A percentile compares a stretch with the other conserved stretches of the same genome.
Evolutionary conservation across 2,113 vertebrate genomes (phyloP).

Genomic region (Peromyscus californicus): DNA sequence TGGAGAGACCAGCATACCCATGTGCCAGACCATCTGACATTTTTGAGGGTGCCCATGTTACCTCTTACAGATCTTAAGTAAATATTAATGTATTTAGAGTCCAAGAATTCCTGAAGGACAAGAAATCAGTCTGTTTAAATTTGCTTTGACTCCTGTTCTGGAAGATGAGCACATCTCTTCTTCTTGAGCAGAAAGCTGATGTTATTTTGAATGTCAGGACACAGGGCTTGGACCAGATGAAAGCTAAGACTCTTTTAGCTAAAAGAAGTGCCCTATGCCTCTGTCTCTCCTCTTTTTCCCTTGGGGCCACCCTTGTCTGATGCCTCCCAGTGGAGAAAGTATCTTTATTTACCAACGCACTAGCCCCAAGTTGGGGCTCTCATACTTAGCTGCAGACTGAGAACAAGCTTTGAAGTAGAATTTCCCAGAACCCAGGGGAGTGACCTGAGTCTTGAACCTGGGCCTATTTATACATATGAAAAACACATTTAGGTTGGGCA

Average conservation of each 20-base stretch:
- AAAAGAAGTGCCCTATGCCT: not conserved
- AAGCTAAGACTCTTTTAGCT: not conserved
- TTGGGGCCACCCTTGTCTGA: not conserved
- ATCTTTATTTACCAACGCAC: not conserved
- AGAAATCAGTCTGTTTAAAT: constrained; percentile 3
- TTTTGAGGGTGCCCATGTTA: not conserved
- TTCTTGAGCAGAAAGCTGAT: no score
- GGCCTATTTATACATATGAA: not conserved
- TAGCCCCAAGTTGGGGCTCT: not conserved
- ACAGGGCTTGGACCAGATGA: not conserved
- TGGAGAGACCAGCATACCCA: not conserved
- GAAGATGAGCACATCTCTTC: not conserved
- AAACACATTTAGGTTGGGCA: not conserved
- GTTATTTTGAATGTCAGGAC: not conserved
- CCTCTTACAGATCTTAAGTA: constrained; percentile 12
- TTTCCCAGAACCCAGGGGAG: constrained; percentile 4
- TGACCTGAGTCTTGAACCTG: not conserved
- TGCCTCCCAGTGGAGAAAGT: not conserved
- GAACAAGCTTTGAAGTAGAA: not conserved
- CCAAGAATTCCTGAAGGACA: constrained; percentile 1
- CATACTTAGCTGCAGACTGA: no score
- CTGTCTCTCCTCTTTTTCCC: not conserved
- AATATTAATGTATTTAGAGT: not conserved
- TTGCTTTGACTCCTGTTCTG: not conserved
- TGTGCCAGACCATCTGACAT: not conserved